These are phyloP conservation scores for Sebastes oblongus DNA, from an alignment of 2,797 vertebrate genomes.

Conservation along the genomic window DNA sequence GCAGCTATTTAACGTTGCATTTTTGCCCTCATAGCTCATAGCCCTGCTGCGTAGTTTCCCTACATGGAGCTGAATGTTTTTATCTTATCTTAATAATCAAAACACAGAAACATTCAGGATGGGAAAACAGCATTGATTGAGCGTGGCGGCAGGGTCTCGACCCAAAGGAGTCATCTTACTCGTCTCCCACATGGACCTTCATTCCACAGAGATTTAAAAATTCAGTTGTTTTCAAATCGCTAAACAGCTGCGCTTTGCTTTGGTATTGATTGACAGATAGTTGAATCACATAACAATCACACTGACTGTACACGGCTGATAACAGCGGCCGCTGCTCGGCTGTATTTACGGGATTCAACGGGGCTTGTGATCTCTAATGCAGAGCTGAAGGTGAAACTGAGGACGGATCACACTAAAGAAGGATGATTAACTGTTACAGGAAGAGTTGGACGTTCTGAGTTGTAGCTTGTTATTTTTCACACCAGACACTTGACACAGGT, in stretches of 20 bases:
- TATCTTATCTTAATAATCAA: slow-evolving; percentile 30
- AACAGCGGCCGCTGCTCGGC: neutral
- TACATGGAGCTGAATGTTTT: slow-evolving; percentile 33
- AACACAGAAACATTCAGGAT: neutral
- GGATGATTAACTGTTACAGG: slow-evolving; percentile 37
- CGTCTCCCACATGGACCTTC: neutral
- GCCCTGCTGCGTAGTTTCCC: slow-evolving; percentile 9
- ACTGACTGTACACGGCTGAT: neutral
- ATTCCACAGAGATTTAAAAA: slow-evolving; percentile 19
- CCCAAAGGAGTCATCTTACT: neutral
- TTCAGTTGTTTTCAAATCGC: slow-evolving; percentile 1
- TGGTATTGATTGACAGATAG: neutral
- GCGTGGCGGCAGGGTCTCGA: neutral
- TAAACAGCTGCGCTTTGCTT: neutral
- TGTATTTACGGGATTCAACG: slow-evolving; percentile 15
- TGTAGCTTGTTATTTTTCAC: slow-evolving; percentile 38
- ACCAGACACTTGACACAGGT: neutral
- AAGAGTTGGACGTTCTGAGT: slow-evolving; percentile 39
- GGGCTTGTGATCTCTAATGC: neutral
- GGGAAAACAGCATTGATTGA: neutral
- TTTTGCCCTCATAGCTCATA: slow-evolving; percentile 12
- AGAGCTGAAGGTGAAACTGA: slow-evolving; percentile 18
- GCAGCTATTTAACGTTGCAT: neutral
- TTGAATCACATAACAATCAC: slow-evolving; percentile 6
- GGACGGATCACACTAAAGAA: slow-evolving; percentile 14